Evolutionary conservation across 2,888 invertebrate genomes (phyloP).

Genomic region (Blastobasis lacticolella): DNA sequence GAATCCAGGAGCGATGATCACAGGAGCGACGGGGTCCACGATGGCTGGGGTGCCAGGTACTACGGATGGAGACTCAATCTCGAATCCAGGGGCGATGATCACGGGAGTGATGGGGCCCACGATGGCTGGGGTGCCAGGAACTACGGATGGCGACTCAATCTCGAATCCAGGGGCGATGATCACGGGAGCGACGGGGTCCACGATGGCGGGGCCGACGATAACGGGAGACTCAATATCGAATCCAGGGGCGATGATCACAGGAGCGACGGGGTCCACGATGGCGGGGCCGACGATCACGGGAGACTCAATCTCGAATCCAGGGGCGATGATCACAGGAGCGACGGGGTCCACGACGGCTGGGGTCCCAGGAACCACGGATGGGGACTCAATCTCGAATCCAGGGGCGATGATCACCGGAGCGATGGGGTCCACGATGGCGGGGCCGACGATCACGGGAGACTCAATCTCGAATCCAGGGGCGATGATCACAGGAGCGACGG

Average conservation of each 20-base stretch:
- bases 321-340: background rate
- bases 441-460: background rate
- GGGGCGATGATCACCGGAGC: slow-evolving; percentile 11
- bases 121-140: too few species aligned
- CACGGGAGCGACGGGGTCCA: too few species aligned
- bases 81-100: too few species aligned
- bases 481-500: slow-evolving; percentile 1
- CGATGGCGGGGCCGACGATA: too few species aligned
- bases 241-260: background rate
- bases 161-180: too few species aligned
- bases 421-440: slow-evolving; percentile 13
- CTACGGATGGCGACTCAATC: too few species aligned
- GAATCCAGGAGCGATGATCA: too few species aligned
- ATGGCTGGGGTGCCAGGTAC: too few species aligned
- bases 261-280: too few species aligned
- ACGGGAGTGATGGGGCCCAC: background rate
- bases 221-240: background rate
- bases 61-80: too few species aligned
- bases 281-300: background rate
- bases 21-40: too few species aligned
- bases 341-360: background rate
- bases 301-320: background rate
- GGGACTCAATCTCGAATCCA: background rate
- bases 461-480: too few species aligned
- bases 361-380: background rate